Evolutionary conservation across 2,113 vertebrate genomes (phyloP).

Genomic region (Parotia lawesii): DNA sequence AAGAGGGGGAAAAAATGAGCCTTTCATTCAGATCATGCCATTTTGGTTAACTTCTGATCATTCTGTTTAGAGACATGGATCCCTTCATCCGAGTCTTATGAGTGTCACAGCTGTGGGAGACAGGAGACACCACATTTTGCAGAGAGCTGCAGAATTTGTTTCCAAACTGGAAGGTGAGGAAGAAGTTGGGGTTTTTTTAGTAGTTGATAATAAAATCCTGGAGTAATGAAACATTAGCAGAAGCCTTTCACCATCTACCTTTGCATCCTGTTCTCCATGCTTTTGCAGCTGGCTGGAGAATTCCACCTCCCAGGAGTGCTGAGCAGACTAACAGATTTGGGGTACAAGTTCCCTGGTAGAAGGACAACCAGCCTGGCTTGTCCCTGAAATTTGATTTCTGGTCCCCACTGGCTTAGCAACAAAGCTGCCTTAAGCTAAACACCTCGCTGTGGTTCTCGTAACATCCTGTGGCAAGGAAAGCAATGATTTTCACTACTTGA

Average conservation of each 20-base stretch:
- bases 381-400: not conserved
- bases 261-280: not conserved
- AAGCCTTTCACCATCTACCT: not conserved
- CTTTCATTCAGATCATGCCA: not conserved
- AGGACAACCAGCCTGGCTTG: not conserved
- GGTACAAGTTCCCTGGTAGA: not conserved
- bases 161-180: not conserved
- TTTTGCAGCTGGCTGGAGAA: not conserved
- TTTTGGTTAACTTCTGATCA: not conserved
- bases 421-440: not conserved
- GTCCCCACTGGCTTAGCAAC: not conserved
- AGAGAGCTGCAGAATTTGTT: not conserved
- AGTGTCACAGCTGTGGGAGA: not conserved
- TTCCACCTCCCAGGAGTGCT: not conserved
- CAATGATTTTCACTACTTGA: not conserved
- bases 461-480: not conserved
- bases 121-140: rapidly evolving
- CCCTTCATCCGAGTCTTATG: not conserved
- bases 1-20: rapidly evolving
- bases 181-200: rapidly evolving
- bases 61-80: not conserved
- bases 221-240: not conserved
- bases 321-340: not conserved
- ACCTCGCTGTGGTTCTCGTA: not conserved
- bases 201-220: not conserved